Percentiles rank a stretch among this genome's conserved stretches.
These are phyloP conservation scores for Hybognathus amarus DNA, from an alignment of 2,797 vertebrate species.

Conservation along the genomic window DNA sequence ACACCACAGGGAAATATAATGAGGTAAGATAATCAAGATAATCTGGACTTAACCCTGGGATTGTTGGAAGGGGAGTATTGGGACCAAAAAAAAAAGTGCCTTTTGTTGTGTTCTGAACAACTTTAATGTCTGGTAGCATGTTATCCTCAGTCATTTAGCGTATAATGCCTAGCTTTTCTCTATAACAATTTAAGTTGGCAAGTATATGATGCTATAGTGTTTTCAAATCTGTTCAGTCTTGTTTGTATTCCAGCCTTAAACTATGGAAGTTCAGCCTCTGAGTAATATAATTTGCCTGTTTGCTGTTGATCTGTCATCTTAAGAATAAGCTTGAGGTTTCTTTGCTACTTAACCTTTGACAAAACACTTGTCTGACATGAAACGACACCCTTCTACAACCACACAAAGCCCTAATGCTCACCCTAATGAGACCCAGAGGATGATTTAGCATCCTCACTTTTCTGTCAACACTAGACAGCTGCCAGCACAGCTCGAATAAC, in stretches of 20 bases:
- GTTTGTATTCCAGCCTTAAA: not conserved
- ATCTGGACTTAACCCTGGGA: not conserved
- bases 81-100: not conserved
- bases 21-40: too few relatives aligned
- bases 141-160: not conserved
- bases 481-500: constrained; percentile 73
- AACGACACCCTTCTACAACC: constrained; percentile 65
- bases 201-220: not conserved
- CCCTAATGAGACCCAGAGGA: constrained; percentile 74
- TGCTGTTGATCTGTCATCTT: constrained; percentile 31
- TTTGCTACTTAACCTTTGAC: constrained; percentile 75
- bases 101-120: not conserved
- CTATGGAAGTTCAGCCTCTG: not conserved
- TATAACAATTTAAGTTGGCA: not conserved
- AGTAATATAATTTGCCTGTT: not conserved
- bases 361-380: constrained; percentile 64
- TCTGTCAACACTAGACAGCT: constrained; percentile 77
- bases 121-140: not conserved
- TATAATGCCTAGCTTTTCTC: not conserved
- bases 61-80: not conserved
- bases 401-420: constrained; percentile 67
- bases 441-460: constrained; percentile 74
- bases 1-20: too few relatives aligned
- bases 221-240: not conserved
- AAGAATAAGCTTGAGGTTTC: constrained; percentile 43